Evolutionary conservation across 2,888 invertebrate genomes (phyloP).

Genomic region (Galeruca laticollis): DNA sequence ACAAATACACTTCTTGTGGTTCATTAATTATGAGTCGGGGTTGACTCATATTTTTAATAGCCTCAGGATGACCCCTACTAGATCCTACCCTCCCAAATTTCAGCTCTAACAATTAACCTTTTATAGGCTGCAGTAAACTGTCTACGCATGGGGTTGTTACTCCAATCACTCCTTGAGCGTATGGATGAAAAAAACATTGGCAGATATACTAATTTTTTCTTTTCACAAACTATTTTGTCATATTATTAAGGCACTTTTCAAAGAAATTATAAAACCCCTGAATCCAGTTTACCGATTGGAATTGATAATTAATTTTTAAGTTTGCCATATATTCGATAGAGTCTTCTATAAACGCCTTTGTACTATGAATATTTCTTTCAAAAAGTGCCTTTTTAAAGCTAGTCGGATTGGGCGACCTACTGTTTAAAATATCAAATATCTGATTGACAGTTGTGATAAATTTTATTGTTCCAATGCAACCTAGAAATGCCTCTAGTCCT

Average conservation of each 20-base stretch:
- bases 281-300: constrained; percentile 10
- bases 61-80: neutral
- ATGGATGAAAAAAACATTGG: too few relatives aligned
- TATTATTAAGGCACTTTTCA: neutral
- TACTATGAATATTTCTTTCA: constrained; percentile 1
- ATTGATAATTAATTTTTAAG: constrained; percentile 15
- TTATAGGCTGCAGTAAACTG: too few relatives aligned
- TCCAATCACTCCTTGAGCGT: neutral
- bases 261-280: constrained; percentile 8
- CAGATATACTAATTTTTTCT: constrained; percentile 7
- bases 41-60: neutral
- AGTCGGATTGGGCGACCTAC: constrained; percentile 9
- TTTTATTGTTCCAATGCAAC: constrained; percentile 8
- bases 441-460: neutral
- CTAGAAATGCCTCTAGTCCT: neutral
- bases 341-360: constrained; percentile 6
- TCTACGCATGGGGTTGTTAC: neutral
- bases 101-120: constrained; percentile 4
- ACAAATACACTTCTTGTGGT: constrained; percentile 7
- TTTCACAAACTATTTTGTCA: neutral
- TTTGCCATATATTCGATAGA: constrained; percentile 9
- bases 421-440: constrained; percentile 10
- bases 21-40: neutral
- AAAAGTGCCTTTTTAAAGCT: neutral
- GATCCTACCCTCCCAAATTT: neutral